Percentiles rank a stretch among this genome's conserved stretches.
Conservation (phyloP, 2,888 invertebrate species). For the Synergus japonicus region DNA sequence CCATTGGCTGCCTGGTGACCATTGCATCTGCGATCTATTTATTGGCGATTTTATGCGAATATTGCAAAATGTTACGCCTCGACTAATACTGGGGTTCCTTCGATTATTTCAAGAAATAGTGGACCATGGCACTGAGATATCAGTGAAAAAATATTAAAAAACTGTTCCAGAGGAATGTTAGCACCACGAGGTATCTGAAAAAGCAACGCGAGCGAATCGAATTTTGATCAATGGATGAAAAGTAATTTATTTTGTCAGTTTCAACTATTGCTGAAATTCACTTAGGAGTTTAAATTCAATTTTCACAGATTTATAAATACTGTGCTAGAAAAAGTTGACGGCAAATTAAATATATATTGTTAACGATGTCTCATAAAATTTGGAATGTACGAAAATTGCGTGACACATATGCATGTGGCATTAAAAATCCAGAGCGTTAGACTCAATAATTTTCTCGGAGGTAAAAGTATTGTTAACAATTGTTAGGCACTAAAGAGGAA, state of each 20-base stretch:
- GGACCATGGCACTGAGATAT: conserved; percentile 8
- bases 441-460: neutral
- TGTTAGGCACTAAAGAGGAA: neutral
- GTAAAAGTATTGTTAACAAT: neutral
- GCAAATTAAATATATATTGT: neutral
- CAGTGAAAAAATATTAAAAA: neutral
- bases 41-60: conserved; percentile 60
- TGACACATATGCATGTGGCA: neutral
- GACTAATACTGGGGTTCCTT: conserved; percentile 31
- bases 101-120: neutral
- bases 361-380: neutral
- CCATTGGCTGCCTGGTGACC: conserved; percentile 54
- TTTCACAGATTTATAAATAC: no score
- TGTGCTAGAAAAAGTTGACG: no score
- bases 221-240: neutral
- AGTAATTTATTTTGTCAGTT: no score
- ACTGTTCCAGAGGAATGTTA: neutral
- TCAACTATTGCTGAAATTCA: no score
- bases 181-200: neutral
- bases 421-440: neutral
- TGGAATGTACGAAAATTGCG: neutral
- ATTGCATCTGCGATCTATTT: conserved; percentile 55
- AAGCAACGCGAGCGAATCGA: neutral
- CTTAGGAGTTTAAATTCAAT: no score
- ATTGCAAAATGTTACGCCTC: conserved; percentile 58